Conservation (phyloP, 2,113 vertebrate genomes). For the Scophthalmus maximus region DNA sequence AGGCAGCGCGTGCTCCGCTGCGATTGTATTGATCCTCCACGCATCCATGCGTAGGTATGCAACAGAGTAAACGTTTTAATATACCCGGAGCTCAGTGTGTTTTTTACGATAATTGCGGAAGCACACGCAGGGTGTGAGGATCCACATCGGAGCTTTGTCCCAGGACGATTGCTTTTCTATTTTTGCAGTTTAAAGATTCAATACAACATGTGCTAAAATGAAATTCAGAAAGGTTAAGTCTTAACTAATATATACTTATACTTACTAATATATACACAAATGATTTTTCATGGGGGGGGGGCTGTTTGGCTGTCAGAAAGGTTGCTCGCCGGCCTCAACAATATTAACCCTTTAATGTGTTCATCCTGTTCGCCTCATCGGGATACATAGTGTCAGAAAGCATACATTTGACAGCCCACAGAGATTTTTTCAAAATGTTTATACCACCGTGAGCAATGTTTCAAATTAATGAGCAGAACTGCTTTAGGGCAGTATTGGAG, state of each 20-base stretch:
- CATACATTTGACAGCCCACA: background rate
- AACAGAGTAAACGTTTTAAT: conserved; percentile 58
- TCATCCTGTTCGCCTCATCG: background rate
- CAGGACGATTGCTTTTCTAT: conserved; percentile 1
- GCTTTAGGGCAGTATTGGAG: background rate
- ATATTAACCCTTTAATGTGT: background rate
- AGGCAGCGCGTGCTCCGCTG: conserved; percentile 23
- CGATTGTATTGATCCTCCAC: conserved; percentile 56
- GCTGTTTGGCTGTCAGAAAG: background rate
- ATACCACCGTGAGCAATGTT: background rate
- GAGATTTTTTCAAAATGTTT: background rate
- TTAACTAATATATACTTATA: background rate
- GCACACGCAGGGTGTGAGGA: conserved; percentile 2
- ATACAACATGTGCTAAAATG: conserved; percentile 1
- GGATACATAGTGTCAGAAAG: too few species aligned
- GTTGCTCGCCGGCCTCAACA: background rate
- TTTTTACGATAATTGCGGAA: conserved; percentile 56
- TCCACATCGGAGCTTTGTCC: conserved; percentile 35
- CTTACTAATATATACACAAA: background rate
- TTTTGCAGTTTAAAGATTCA: conserved; percentile 19
- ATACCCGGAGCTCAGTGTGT: conserved; percentile 32
- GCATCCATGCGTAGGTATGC: conserved; percentile 14
- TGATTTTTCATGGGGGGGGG: background rate
- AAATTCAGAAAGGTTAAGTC: conserved; percentile 16
- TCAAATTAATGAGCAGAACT: conserved; percentile 1